Conservation (phyloP, 2,113 vertebrate species). For the Ranitomeya variabilis region DNA sequence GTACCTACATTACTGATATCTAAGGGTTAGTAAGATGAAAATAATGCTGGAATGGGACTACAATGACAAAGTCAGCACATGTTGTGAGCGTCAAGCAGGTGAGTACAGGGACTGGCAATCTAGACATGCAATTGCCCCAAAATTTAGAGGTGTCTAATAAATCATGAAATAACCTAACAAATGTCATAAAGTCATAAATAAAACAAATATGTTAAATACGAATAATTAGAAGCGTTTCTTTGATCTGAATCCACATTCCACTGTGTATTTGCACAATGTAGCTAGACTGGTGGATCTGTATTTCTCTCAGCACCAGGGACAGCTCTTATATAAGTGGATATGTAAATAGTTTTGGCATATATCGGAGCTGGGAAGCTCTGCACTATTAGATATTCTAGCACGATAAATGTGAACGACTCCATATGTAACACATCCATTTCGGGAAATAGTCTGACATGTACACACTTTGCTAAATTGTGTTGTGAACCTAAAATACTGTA, state of each 20-base stretch:
- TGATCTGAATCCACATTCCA: background rate
- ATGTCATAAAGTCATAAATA: background rate
- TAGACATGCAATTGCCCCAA: background rate
- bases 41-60: too few relatives aligned
- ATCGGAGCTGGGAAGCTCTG: background rate
- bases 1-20: too few relatives aligned
- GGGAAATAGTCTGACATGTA: background rate
- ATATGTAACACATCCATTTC: background rate
- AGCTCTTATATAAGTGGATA: background rate
- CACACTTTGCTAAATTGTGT: background rate
- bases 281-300: background rate
- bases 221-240: background rate
- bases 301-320: slow-evolving; percentile 21
- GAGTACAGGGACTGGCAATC: background rate
- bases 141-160: background rate
- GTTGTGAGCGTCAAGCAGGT: too few relatives aligned
- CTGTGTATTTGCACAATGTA: background rate
- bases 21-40: too few relatives aligned
- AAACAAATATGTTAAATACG: background rate
- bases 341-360: background rate
- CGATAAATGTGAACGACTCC: background rate
- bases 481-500: background rate
- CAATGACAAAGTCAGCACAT: too few relatives aligned
- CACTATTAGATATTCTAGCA: background rate
- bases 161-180: background rate